These are phyloP conservation scores for Marronus borbonicus DNA, from an alignment of 2,888 invertebrate genomes.

Conservation along the genomic window DNA sequence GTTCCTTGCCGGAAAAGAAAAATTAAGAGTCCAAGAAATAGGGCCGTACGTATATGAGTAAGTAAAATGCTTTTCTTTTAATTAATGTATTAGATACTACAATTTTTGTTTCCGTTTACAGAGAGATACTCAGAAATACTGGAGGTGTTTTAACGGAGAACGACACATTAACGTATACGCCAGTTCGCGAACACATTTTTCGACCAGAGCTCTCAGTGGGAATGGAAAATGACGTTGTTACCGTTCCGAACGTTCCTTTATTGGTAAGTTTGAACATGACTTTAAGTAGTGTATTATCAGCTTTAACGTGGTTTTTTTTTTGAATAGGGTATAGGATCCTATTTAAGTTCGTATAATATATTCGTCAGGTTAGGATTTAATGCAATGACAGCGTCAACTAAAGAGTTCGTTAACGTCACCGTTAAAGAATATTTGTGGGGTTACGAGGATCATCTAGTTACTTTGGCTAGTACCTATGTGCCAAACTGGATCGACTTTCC, in stretches of 20 bases:
- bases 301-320: constrained; percentile 54
- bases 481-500: constrained; percentile 86
- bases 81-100: neutral
- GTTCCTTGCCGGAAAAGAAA: constrained; percentile 78
- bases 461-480: constrained; percentile 78
- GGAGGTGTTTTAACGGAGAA: constrained; percentile 78
- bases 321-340: constrained; percentile 74
- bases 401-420: constrained; percentile 77
- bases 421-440: constrained; percentile 87
- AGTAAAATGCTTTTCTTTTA: constrained; percentile 63
- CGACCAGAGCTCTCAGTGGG: constrained; percentile 78
- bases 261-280: constrained; percentile 73
- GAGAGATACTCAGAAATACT: constrained; percentile 79
- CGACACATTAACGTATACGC: constrained; percentile 79
- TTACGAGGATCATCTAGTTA: constrained; percentile 83
- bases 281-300: neutral
- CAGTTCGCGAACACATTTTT: constrained; percentile 75
- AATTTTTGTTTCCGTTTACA: constrained; percentile 63
- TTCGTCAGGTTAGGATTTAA: constrained; percentile 76
- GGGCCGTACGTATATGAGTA: constrained; percentile 90
- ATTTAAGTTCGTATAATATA: constrained; percentile 72
- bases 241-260: constrained; percentile 81
- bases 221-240: constrained; percentile 73
- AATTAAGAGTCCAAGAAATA: constrained; percentile 80
- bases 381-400: constrained; percentile 73